Conservation (phyloP, 2,888 invertebrate genomes). For the Adelognathus sp. region DNA sequence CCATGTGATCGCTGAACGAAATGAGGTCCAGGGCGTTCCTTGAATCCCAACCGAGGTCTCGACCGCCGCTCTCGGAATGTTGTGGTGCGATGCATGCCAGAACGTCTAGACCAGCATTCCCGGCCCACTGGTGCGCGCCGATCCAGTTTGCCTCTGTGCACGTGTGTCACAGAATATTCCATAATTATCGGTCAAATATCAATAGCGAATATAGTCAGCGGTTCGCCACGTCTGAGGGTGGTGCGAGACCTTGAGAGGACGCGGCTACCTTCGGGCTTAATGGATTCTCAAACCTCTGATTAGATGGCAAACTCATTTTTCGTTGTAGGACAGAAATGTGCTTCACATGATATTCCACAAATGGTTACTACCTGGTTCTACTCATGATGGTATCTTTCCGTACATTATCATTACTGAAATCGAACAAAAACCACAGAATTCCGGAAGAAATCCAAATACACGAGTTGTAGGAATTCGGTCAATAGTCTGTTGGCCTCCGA, state of each 20-base stretch:
- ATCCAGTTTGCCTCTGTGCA: slow-evolving; percentile 77
- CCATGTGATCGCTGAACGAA: slow-evolving; percentile 86
- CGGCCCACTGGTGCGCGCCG: slow-evolving; percentile 77
- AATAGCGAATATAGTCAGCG: neutral
- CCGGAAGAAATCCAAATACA: too few species aligned
- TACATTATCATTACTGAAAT: too few species aligned
- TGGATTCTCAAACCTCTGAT: neutral
- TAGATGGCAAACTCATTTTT: neutral
- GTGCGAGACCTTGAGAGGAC: neutral
- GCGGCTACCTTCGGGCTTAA: neutral
- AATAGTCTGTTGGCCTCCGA: too few species aligned
- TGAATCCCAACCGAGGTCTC: slow-evolving; percentile 85
- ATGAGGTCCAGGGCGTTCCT: slow-evolving; percentile 86
- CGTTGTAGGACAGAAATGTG: too few species aligned
- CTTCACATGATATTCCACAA: too few species aligned
- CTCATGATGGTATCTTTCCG: too few species aligned
- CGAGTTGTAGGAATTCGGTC: too few species aligned
- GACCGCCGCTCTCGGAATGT: slow-evolving; percentile 83
- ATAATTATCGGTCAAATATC: slow-evolving; percentile 29
- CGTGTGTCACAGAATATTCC: slow-evolving; percentile 39
- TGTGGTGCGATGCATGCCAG: slow-evolving; percentile 74
- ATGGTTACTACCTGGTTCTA: too few species aligned
- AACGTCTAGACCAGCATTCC: slow-evolving; percentile 75
- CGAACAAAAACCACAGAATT: too few species aligned
- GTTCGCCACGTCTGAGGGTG: neutral